Percentiles rank a stretch among this genome's conserved stretches.
Conservation (phyloP, 2,113 vertebrate species). For the Cochlearius cochlearius region DNA sequence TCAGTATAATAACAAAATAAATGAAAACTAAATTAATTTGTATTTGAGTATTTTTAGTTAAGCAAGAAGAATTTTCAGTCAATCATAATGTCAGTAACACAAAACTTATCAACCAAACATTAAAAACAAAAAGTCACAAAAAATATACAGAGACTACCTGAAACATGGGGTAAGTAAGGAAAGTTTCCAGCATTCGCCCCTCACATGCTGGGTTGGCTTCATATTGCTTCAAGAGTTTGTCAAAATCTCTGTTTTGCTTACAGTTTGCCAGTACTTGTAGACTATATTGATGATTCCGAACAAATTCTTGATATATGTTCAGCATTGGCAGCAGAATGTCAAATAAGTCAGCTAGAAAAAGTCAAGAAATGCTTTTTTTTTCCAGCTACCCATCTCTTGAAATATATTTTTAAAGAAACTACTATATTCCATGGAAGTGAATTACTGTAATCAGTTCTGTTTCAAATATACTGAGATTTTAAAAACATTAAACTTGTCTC, state of each 20-base stretch:
- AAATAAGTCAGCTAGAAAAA: slow-evolving; percentile 90
- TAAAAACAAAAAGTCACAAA: neutral
- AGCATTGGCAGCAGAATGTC: slow-evolving; percentile 99
- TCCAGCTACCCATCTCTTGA: neutral
- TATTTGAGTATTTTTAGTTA: neutral
- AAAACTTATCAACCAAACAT: neutral
- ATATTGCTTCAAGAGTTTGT: slow-evolving; percentile 98
- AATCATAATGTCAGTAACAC: neutral
- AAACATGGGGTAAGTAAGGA: slow-evolving; percentile 99
- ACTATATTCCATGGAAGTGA: neutral
- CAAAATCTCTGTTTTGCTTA: slow-evolving; percentile 99
- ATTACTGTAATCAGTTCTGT: neutral
- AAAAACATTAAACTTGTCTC: neutral
- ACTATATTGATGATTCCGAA: slow-evolving; percentile 98
- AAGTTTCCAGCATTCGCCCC: slow-evolving; percentile 96
- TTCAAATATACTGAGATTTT: neutral
- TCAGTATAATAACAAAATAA: neutral
- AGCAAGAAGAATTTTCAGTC: neutral
- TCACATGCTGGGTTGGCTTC: slow-evolving; percentile 96
- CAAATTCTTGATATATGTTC: slow-evolving; percentile 99
- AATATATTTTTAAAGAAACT: neutral
- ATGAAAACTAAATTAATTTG: neutral
- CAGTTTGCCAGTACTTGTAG: slow-evolving; percentile 97
- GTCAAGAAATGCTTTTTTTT: slow-evolving; percentile 10
- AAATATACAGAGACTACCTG: slow-evolving; percentile 79